A percentile compares a stretch with the other conserved stretches of the same genome.
phyloP scores from a whole-genome alignment of 2,797 vertebrate genomes.

The Vipera ursinii region DNA sequence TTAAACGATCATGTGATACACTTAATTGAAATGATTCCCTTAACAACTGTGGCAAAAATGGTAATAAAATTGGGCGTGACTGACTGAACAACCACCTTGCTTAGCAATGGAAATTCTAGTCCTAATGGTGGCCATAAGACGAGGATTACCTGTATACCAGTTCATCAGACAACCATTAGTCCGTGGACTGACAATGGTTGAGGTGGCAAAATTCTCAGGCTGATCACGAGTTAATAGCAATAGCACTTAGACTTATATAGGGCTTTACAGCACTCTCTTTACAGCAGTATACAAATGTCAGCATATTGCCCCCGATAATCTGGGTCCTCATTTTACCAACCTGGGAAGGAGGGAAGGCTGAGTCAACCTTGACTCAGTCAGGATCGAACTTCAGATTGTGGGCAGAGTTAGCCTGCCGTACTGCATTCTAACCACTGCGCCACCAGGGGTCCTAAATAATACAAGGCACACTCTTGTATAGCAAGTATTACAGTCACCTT shows the following conservation, averaged over 20 bases:
- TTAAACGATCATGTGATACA: neutral
- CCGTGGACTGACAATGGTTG: neutral
- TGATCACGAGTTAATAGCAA: neutral
- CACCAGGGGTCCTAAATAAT: neutral
- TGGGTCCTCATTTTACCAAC: no score
- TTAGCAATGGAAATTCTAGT: neutral
- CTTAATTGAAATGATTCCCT: neutral
- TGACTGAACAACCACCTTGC: neutral
- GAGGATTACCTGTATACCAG: neutral
- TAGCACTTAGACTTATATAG: neutral
- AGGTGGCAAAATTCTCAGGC: neutral
- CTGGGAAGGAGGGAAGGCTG: no score
- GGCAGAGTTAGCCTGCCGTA: neutral
- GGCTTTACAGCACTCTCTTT: neutral
- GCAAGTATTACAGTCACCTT: neutral
- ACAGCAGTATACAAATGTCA: neutral
- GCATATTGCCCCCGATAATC: neutral
- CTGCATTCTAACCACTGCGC: neutral
- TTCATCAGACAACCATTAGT: neutral
- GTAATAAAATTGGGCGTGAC: neutral
- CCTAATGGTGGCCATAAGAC: neutral
- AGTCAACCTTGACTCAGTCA: neutral
- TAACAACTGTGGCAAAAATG: neutral
- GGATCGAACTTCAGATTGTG: neutral
- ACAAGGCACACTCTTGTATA: neutral